Percentiles rank a stretch among this genome's conserved stretches.
These are phyloP conservation scores for Euborellia annulipes DNA, from an alignment of 1,140 invertebrate species.

Conservation along the genomic window DNA sequence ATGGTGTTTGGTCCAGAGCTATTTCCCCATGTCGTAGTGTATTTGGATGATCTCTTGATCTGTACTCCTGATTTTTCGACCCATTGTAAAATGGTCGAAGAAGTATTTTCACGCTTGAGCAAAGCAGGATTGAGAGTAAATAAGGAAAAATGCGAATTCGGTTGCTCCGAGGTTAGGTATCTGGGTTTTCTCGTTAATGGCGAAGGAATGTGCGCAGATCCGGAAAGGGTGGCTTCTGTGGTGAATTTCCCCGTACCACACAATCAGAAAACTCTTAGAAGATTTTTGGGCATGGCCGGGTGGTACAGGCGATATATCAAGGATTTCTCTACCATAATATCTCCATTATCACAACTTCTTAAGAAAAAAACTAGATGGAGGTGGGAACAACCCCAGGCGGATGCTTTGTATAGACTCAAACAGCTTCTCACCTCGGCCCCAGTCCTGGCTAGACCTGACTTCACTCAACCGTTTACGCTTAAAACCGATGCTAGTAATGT, in stretches of 20 bases:
- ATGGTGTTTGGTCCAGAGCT: conserved; percentile 12
- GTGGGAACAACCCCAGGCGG: conserved; percentile 15
- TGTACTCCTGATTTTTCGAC: conserved; percentile 1
- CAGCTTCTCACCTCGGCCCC: conserved; percentile 12
- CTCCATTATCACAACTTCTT: conserved; percentile 20
- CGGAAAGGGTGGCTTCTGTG: conserved; percentile 23
- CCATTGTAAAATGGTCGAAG: not conserved
- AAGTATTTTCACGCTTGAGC: not conserved
- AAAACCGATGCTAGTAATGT: conserved; percentile 12
- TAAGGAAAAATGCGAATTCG: conserved; percentile 19
- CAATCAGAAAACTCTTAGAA: conserved; percentile 19
- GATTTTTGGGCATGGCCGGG: conserved; percentile 22
- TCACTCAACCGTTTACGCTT: conserved; percentile 10
- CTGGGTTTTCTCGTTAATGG: conserved; percentile 25
- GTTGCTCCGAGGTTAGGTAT: conserved; percentile 15
- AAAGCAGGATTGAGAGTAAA: conserved; percentile 7
- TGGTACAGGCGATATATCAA: conserved; percentile 25
- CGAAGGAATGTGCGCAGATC: conserved; percentile 21
- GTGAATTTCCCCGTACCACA: conserved; percentile 19
- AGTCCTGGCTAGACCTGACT: conserved; percentile 12
- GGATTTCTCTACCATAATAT: conserved; percentile 17
- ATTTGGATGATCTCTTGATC: conserved; percentile 10
- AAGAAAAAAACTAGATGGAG: conserved; percentile 16
- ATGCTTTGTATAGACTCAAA: conserved; percentile 19
- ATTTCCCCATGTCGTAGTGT: conserved; percentile 1